Base-by-base conservation (phyloP, 2,888 invertebrate species). In the Acronicta leporina region DNA sequence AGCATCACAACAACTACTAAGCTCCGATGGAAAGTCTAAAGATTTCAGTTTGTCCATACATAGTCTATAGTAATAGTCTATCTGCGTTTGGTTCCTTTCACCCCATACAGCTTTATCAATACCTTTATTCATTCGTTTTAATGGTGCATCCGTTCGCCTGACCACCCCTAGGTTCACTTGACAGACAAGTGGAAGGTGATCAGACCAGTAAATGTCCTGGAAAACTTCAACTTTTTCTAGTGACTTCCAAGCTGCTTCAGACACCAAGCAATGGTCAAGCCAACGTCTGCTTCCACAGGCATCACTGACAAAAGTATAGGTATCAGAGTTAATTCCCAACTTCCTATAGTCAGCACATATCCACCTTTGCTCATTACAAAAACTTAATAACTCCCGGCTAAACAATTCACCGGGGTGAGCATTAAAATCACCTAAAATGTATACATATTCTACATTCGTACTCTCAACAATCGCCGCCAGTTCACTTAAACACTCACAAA, bases 291-390 rank as follows among this genome's bases (percentile, higher is more conserved):
- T 55, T 1, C 54, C 54, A 55, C 42, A 47, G 4, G 11, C 27
- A 27, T 55, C 46, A 42, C 54, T 55, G 9, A 55, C 16, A 55
- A 55, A 55, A 7, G 54, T 55, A 20, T 20, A 55, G 9, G 54
- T 55, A 7, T 47, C 20, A 30, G 54, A 55, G 20, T 42, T 4
- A 5, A 46, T 30, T 14, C 54, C 54, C 15, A 55, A 15, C 13
- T 30, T 30, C 9, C 5, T 14, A 14, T 47, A 47, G 27, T 55
- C 54, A 8, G 47, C 47, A 47, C 54, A 55, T 6, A 2, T 1
- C 54, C 54, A 55, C n/a, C 27, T 46, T 8, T 54, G 54, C 11
- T 54, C 54, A 13, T 38, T 16, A 54, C 54, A 54, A 54, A 54
- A 54, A n/a, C 13, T 20, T 30, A 55, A 33, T 27, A 55, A n/a